phyloP scores from a whole-genome alignment of 2,888 invertebrate genomes.

The Stenchaetothrips biformis region DNA sequence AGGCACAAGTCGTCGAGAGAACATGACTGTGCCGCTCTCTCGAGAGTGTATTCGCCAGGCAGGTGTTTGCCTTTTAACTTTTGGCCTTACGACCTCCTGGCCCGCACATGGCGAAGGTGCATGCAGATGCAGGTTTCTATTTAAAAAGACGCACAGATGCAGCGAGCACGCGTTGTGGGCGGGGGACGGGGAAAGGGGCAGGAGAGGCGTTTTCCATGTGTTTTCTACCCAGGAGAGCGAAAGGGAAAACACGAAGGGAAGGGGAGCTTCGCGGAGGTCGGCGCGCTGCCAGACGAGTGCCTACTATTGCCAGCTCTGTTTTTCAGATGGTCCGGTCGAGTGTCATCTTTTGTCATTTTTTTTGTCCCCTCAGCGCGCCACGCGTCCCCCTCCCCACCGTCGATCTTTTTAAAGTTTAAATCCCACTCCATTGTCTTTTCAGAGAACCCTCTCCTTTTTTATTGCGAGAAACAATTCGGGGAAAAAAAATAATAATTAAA shows the following conservation, averaged over 20 bases:
- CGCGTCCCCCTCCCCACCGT: neutral
- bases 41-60: neutral
- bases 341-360: neutral
- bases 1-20: neutral
- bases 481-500: no score
- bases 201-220: neutral
- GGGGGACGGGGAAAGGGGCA: neutral
- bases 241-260: neutral
- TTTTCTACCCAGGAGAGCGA: constrained; percentile 12
- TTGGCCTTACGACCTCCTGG: neutral
- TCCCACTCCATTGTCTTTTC: neutral
- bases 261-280: constrained; percentile 13
- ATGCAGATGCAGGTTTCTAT: neutral
- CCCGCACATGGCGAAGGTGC: neutral
- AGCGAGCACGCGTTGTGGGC: neutral
- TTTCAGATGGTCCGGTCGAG: constrained; percentile 11
- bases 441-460: no score
- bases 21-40: neutral
- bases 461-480: no score
- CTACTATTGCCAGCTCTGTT: neutral
- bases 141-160: constrained; percentile 12
- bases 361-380: neutral
- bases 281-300: constrained; percentile 11
- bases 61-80: neutral
- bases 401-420: constrained; percentile 24